These are phyloP conservation scores for Phenacoccus solenopsis DNA, from an alignment of 1,140 invertebrate species.

Conservation along the genomic window DNA sequence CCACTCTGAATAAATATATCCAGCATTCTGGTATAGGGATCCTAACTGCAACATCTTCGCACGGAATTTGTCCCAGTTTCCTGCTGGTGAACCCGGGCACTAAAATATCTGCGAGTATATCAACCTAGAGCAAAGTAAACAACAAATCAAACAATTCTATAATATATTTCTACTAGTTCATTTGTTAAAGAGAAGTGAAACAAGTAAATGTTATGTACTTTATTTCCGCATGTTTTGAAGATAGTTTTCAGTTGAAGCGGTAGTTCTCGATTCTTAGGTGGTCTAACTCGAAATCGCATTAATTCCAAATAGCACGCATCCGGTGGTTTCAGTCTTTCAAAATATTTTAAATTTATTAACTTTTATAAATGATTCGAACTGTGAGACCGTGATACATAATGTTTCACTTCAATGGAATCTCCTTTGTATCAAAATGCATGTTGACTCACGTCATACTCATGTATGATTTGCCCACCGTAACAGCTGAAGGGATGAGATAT, in stretches of 20 bases:
- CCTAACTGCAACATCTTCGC: conserved; percentile 91
- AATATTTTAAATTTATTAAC: too few relatives aligned
- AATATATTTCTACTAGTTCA: too few relatives aligned
- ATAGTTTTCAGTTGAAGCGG: conserved; percentile 85
- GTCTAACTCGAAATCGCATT: conserved; percentile 89
- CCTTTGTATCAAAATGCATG: too few relatives aligned
- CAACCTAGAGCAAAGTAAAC: conserved; percentile 45
- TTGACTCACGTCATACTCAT: too few relatives aligned
- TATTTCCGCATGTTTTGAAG: conserved; percentile 72
- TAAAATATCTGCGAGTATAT: conserved; percentile 83
- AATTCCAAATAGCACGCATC: conserved; percentile 97
- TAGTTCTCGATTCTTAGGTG: conserved; percentile 91
- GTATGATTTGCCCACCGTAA: too few relatives aligned
- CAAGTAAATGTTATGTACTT: too few relatives aligned
- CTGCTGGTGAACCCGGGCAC: conserved; percentile 93
- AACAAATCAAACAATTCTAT: neutral
- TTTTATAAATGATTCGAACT: too few relatives aligned
- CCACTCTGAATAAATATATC: conserved; percentile 97
- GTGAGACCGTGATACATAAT: too few relatives aligned
- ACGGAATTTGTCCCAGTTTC: conserved; percentile 88
- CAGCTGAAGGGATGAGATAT: too few relatives aligned
- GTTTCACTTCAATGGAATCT: too few relatives aligned
- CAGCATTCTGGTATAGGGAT: conserved; percentile 98
- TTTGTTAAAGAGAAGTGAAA: too few relatives aligned
- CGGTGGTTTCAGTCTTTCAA: conserved; percentile 86